phyloP scores from a whole-genome alignment of 2,113 vertebrate species.

The Pygoscelis antarcticus region DNA sequence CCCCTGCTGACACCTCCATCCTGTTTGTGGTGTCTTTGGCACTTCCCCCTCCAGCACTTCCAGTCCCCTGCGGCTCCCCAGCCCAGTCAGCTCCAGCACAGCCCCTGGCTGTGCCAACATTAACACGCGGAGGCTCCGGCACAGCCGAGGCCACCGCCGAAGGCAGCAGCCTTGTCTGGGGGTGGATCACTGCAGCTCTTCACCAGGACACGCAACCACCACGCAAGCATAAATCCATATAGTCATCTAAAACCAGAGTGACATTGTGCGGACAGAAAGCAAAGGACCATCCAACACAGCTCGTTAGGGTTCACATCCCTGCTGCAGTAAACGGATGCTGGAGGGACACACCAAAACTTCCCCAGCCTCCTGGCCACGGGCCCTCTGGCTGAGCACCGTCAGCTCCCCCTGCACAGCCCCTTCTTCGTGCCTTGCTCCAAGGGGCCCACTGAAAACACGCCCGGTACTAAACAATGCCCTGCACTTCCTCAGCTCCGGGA shows the following conservation, averaged over 20 bases:
- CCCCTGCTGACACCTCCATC: slow-evolving; percentile 30
- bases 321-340: neutral
- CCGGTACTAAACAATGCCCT: neutral
- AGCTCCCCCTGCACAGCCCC: neutral
- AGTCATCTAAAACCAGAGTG: neutral
- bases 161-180: neutral
- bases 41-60: neutral
- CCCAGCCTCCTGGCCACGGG: neutral
- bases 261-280: accelerated
- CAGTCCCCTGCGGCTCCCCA: neutral
- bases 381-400: no score
- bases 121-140: neutral
- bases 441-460: accelerated
- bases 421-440: neutral
- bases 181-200: neutral
- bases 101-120: neutral
- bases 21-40: slow-evolving; percentile 39
- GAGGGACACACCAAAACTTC: neutral
- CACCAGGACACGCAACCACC: neutral
- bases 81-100: neutral
- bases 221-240: accelerated
- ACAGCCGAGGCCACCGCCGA: accelerated
- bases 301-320: neutral
- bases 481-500: neutral
- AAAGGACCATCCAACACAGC: neutral